Evolutionary conservation across 2,888 invertebrate species (phyloP).

Genomic region (Tetanocera ferruginea): DNA sequence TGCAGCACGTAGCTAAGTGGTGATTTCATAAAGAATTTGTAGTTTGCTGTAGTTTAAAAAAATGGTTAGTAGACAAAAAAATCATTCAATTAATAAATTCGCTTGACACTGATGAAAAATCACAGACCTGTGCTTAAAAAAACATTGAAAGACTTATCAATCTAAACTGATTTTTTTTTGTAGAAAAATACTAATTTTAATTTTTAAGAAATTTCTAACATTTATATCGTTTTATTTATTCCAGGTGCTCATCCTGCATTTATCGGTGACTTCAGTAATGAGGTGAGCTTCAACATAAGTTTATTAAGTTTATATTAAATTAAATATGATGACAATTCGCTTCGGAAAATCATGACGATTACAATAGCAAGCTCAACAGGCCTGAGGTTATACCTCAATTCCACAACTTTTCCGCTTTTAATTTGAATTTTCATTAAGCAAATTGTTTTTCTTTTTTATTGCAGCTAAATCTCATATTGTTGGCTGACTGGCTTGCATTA

Average conservation of each 20-base stretch:
- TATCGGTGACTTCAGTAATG: background rate
- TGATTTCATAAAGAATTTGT: no score
- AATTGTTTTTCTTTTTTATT: background rate
- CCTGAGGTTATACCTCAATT: constrained; percentile 1
- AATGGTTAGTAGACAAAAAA: background rate
- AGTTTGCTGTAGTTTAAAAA: background rate
- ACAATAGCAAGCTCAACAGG: constrained; percentile 43
- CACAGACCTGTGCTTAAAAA: constrained; percentile 11
- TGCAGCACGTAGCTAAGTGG: background rate
- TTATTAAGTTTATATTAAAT: background rate
- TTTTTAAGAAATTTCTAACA: background rate
- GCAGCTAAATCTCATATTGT: background rate
- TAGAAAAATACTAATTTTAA: background rate
- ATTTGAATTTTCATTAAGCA: background rate
- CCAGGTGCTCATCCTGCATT: background rate
- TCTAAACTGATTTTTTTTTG: background rate
- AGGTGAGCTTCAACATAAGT: background rate
- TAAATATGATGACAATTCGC: constrained; percentile 35
- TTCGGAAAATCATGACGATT: constrained; percentile 37
- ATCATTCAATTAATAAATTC: background rate
- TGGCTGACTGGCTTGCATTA: no score
- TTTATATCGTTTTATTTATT: background rate
- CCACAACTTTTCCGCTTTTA: background rate
- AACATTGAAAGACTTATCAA: background rate
- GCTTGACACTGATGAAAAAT: background rate